Base-by-base conservation (phyloP, 2,113 vertebrate genomes). In the Spizaetus ornatus region DNA sequence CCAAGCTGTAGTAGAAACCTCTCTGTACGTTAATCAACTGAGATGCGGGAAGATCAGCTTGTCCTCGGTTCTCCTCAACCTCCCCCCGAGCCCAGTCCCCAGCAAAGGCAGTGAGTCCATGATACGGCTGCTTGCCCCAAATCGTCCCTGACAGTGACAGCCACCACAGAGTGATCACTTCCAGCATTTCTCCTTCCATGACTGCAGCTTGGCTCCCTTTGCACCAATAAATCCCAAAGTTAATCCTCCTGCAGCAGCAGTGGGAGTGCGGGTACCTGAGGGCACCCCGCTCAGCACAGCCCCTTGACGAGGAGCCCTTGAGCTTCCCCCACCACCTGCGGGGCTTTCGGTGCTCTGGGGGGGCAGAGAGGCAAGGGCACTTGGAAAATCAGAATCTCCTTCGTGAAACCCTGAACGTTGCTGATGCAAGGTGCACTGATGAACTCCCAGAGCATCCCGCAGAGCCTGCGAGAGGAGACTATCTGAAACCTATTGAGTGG, bases 401-500 rank as follows among this genome's bases (percentile, higher is more conserved):
- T 71, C 3, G 2, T 9, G 8, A 72, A 79, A 71, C 56, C 65
- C 84, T 85, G 86, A 36, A 23, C 52, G 84, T 23, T 97, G 90
- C 87, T 97, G 94, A 91, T 50, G 9, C 43, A 69, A 43, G 81
- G 76, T 16, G 3, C 22, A 13, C 78, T 89, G 84, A 93, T 96
- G 86, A 95, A 77, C 74, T 86, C 72, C 5, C 62, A n/a, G 40
- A 72, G 83, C 93, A 82, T 90, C 80, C 72, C 34, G 6, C 92
- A 92, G 73, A 87, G 53, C 83, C 93, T 48, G 90, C 10, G 8
- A 94, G 90, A 90, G 93, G 86, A 91, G 80, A 20, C 79, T 71
- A 2, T 86, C 93, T 86, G 69, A 82, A 94, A 45, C 62, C 95
- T 94, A 94, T 62, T 92, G 84, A 76, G 88, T 85, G 81, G 83